Evolutionary conservation across 64 coral and sea anemone genomes (phyloP).

Genomic region (Montipora efflorescens): DNA sequence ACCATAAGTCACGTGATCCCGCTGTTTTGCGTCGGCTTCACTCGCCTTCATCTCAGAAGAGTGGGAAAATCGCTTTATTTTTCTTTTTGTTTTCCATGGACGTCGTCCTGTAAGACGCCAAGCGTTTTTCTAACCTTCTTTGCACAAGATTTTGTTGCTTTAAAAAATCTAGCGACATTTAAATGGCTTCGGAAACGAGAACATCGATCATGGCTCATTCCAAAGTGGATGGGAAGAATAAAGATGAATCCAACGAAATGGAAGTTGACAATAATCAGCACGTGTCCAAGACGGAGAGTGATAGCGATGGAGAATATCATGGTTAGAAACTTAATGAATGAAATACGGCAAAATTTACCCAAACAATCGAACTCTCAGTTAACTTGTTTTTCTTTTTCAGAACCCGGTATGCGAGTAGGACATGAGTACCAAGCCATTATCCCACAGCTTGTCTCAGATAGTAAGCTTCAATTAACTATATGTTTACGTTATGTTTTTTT

Average conservation of each 20-base stretch:
- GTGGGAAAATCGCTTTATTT: slow-evolving; percentile 44
- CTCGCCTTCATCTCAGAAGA: slow-evolving; percentile 26
- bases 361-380: neutral
- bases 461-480: slow-evolving; percentile 8
- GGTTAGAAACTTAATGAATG: slow-evolving; percentile 60
- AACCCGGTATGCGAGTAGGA: slow-evolving; percentile 90
- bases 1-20: slow-evolving; percentile 8
- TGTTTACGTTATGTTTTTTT: slow-evolving; percentile 4
- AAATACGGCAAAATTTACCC: neutral
- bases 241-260: slow-evolving; percentile 46
- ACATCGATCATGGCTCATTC: slow-evolving; percentile 63
- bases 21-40: slow-evolving; percentile 18
- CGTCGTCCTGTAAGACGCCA: slow-evolving; percentile 5
- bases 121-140: neutral
- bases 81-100: slow-evolving; percentile 36
- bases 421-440: slow-evolving; percentile 78
- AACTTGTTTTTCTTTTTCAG: slow-evolving; percentile 45
- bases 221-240: slow-evolving; percentile 82
- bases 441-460: slow-evolving; percentile 68
- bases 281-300: slow-evolving; percentile 65
- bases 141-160: neutral
- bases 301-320: slow-evolving; percentile 76
- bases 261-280: slow-evolving; percentile 72
- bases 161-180: neutral
- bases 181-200: slow-evolving; percentile 65